Evolutionary conservation across 1,140 invertebrate species (phyloP).

Genomic region (Grapholita molesta): DNA sequence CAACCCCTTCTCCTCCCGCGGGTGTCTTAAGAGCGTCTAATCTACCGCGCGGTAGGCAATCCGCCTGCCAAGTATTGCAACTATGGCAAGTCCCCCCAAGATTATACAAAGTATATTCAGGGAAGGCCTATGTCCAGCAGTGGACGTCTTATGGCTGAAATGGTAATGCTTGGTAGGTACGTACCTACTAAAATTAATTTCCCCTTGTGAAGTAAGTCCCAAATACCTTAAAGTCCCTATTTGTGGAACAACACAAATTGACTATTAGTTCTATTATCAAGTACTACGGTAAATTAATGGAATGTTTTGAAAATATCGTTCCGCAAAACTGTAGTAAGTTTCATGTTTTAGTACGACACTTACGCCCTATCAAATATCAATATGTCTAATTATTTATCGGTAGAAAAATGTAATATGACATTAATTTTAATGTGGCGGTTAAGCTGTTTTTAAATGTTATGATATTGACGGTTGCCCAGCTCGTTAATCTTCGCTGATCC

Average conservation of each 20-base stretch:
- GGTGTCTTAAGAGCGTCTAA: no score
- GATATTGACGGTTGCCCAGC: conserved; percentile 47
- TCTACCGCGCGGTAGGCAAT: no score
- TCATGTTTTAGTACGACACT: neutral
- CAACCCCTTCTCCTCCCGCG: no score
- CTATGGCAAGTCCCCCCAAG: no score
- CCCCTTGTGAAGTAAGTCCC: no score
- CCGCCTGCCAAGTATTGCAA: no score
- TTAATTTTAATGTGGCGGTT: neutral
- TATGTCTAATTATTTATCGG: neutral
- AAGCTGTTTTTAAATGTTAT: conserved; percentile 31
- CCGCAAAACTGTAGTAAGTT: neutral
- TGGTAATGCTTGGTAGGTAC: no score
- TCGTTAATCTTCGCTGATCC: conserved; percentile 47
- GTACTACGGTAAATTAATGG: neutral
- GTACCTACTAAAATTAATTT: neutral
- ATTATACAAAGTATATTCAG: no score
- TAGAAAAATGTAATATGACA: neutral
- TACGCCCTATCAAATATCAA: neutral
- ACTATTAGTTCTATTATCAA: neutral
- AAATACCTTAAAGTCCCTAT: neutral
- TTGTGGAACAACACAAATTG: neutral
- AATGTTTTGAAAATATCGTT: conserved; percentile 1
- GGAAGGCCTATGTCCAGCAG: no score
- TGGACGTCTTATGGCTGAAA: no score